These are phyloP conservation scores for Agapornis roseicollis DNA, from an alignment of 2,113 vertebrate species.

Conservation along the genomic window DNA sequence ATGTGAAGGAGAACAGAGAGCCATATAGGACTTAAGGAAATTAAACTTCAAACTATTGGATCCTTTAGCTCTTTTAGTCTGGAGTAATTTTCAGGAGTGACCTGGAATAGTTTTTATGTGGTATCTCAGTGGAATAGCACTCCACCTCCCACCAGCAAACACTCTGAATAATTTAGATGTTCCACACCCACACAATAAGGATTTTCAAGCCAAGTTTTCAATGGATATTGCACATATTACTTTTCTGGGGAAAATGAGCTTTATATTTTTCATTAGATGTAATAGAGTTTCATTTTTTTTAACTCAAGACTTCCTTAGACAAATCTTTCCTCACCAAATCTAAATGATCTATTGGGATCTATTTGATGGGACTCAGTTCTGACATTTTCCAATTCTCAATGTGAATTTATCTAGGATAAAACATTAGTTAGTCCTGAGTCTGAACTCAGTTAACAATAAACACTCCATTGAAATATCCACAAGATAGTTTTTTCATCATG, in stretches of 20 bases:
- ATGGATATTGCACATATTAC: not conserved
- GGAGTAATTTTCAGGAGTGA: not conserved
- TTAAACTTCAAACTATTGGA: not conserved
- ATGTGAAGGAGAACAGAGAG: not conserved
- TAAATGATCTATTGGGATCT: not conserved
- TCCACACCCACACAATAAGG: not conserved
- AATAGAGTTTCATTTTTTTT: not conserved
- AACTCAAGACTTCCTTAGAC: not conserved
- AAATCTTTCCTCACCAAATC: not conserved
- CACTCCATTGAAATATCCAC: not conserved
- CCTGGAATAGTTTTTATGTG: not conserved
- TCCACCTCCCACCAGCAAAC: not conserved
- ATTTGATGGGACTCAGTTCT: not conserved
- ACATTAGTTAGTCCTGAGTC: not conserved
- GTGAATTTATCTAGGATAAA: not conserved
- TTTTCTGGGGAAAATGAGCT: not conserved
- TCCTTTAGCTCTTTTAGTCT: not conserved
- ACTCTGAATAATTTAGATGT: not conserved
- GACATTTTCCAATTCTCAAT: not conserved
- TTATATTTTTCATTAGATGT: not conserved
- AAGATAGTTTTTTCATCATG: constrained; percentile 5
- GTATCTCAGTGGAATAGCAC: not conserved
- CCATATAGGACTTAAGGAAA: not conserved
- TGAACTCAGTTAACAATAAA: constrained; percentile 33
- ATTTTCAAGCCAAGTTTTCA: not conserved